phyloP scores from a whole-genome alignment of 2,888 invertebrate genomes.

The Caenorhabditis plicata region DNA sequence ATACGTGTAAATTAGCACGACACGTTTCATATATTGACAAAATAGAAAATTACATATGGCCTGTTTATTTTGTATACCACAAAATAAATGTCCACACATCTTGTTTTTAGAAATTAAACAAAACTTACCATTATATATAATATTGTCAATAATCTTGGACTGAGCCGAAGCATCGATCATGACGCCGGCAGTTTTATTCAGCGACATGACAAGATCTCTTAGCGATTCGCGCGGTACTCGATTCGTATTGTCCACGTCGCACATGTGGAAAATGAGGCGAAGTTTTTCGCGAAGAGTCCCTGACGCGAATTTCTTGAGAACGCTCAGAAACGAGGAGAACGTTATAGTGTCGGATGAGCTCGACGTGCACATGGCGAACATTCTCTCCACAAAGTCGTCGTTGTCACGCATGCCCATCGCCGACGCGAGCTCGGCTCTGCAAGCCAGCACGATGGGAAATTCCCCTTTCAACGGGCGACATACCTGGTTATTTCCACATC shows the following conservation, averaged over 20 bases:
- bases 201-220: constrained; percentile 79
- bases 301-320: constrained; percentile 67
- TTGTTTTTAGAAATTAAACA: too few relatives aligned
- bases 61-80: too few relatives aligned
- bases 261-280: constrained; percentile 94
- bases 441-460: too few relatives aligned
- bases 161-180: constrained; percentile 48
- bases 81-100: too few relatives aligned
- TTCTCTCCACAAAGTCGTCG: constrained; percentile 90
- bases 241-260: constrained; percentile 89
- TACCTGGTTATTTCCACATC: constrained; percentile 56
- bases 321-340: constrained; percentile 87
- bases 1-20: too few relatives aligned
- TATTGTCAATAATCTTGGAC: constrained; percentile 1
- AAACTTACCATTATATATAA: too few relatives aligned
- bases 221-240: constrained; percentile 90
- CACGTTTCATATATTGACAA: too few relatives aligned
- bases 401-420: constrained; percentile 92
- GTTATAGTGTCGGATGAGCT: constrained; percentile 77
- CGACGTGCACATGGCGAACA: constrained; percentile 93
- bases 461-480: too few relatives aligned
- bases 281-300: constrained; percentile 66
- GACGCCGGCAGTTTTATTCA: constrained; percentile 62
- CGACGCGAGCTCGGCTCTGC: constrained; percentile 82
- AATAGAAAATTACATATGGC: too few relatives aligned